Percentiles rank a stretch among this genome's conserved stretches.
These are phyloP conservation scores for Dione vanillae DNA, from an alignment of 2,888 invertebrate genomes.

Conservation along the genomic window DNA sequence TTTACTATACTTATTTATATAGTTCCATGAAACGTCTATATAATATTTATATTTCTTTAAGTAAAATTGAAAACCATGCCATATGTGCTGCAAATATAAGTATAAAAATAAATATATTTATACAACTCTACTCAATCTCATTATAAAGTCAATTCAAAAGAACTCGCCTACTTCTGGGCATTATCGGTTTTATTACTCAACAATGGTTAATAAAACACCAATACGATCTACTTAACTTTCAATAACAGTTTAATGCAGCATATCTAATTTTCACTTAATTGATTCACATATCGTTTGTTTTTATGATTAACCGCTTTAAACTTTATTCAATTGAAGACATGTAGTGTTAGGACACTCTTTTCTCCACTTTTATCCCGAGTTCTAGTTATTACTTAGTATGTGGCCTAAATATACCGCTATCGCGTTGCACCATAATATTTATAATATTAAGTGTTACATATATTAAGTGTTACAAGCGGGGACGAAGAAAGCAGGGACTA, in stretches of 20 bases:
- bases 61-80: too few species aligned
- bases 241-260: constrained; percentile 2
- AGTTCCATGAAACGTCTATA: too few species aligned
- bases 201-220: neutral
- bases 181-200: constrained; percentile 2
- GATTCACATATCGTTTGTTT: neutral
- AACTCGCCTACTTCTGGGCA: constrained; percentile 1
- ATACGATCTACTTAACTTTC: constrained; percentile 6
- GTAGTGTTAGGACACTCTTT: neutral
- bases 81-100: too few species aligned
- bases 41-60: too few species aligned
- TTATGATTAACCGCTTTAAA: neutral
- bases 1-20: too few species aligned
- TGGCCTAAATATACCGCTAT: too few species aligned
- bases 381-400: neutral
- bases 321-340: too few species aligned
- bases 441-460: too few species aligned
- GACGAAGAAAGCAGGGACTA: too few species aligned
- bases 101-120: too few species aligned
- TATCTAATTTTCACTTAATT: constrained; percentile 9
- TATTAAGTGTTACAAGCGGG: too few species aligned
- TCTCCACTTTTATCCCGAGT: neutral
- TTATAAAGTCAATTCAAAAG: neutral
- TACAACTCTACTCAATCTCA: neutral
- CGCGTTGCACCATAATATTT: too few species aligned